A percentile compares a stretch with the other conserved stretches of the same genome.
Evolutionary conservation across 1,140 invertebrate genomes (phyloP).

Genomic region (Ericerus pela): DNA sequence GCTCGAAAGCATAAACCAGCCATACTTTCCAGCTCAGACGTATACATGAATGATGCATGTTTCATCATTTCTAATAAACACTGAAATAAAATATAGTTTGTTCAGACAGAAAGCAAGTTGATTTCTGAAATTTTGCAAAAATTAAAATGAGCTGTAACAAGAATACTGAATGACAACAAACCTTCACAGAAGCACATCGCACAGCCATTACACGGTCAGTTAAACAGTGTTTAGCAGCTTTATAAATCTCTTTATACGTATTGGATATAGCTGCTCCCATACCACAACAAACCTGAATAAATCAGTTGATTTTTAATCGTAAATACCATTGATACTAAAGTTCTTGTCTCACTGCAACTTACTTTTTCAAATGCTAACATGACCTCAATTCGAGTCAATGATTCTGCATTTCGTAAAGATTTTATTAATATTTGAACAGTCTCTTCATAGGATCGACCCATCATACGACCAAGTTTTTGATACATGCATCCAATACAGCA

Average conservation of each 20-base stretch:
- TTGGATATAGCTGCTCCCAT: conserved; percentile 75
- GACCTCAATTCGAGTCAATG: conserved; percentile 88
- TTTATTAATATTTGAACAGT: conserved; percentile 86
- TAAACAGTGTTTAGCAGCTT: conserved; percentile 66
- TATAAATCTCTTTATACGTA: conserved; percentile 85
- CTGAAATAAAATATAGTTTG: conserved; percentile 32
- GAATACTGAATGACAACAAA: conserved; percentile 26
- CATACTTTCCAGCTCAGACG: conserved; percentile 75
- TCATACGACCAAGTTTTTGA: conserved; percentile 93
- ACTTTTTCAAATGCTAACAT: conserved; percentile 91
- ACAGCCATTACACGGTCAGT: conserved; percentile 84
- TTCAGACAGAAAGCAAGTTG: no score
- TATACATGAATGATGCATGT: conserved; percentile 74
- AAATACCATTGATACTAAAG: background rate
- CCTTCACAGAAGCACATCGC: conserved; percentile 67
- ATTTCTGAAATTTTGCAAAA: background rate
- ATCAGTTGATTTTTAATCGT: conserved; percentile 15
- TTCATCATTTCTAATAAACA: conserved; percentile 81
- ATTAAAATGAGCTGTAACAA: background rate
- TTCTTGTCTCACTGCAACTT: conserved; percentile 22
- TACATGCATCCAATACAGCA: conserved; percentile 94
- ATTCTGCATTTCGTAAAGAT: conserved; percentile 85
- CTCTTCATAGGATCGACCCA: conserved; percentile 95
- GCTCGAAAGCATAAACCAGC: conserved; percentile 77
- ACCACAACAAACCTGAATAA: conserved; percentile 50